Percentiles rank a stretch among this genome's conserved stretches.
These are phyloP conservation scores for Pocota personata DNA, from an alignment of 2,888 invertebrate species.

Conservation along the genomic window DNA sequence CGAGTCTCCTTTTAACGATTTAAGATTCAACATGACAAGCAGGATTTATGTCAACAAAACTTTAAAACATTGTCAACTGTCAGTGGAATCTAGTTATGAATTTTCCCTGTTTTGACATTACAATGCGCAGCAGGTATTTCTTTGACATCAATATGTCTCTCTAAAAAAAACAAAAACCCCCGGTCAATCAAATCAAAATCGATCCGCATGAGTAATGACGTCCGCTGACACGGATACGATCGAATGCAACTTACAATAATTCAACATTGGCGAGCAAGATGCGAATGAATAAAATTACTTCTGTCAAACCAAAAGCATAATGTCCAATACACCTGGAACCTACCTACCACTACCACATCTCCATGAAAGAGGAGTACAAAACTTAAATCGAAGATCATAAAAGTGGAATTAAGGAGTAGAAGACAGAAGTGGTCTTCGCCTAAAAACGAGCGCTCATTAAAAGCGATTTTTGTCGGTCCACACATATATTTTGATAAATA, in stretches of 20 bases:
- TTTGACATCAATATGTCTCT: background rate
- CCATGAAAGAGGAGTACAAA: background rate
- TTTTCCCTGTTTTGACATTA: background rate
- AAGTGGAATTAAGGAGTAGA: background rate
- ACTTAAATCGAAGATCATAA: conserved; percentile 2
- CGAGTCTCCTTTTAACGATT: background rate
- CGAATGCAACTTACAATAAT: conserved; percentile 13
- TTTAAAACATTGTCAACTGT: background rate
- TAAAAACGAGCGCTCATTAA: conserved; percentile 32
- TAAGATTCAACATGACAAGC: background rate
- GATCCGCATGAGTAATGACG: conserved; percentile 30
- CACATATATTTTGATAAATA: conserved; percentile 17
- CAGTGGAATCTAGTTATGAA: background rate
- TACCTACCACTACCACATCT: background rate
- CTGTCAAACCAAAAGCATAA: background rate
- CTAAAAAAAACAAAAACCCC: background rate
- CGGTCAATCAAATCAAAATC: conserved; percentile 28
- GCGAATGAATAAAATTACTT: background rate
- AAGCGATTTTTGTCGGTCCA: conserved; percentile 47
- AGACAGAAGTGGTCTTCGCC: background rate
- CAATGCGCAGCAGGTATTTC: background rate
- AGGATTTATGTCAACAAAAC: background rate
- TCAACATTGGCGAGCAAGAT: background rate
- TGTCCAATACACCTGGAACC: background rate
- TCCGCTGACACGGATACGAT: conserved; percentile 19